phyloP scores from a whole-genome alignment of 35 echinoderm and acorn worm genomes.

The Ophioderma brevispina region DNA sequence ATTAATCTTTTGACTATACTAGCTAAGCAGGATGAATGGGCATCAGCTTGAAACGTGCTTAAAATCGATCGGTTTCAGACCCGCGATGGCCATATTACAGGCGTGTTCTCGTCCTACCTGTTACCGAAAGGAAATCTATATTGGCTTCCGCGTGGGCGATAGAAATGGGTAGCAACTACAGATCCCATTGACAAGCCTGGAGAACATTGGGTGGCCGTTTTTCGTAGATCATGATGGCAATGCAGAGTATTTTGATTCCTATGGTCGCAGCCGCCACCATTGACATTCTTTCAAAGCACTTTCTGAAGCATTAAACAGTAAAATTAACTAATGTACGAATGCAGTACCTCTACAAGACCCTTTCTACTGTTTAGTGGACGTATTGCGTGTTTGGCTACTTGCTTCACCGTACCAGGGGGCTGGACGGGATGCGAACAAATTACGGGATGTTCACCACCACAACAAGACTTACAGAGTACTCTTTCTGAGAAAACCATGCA shows the following conservation, averaged over 20 bases:
- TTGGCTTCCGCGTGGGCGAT: background rate
- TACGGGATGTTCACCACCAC: conserved; percentile 12
- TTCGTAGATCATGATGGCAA: conserved; percentile 25
- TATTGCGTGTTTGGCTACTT: conserved; percentile 73
- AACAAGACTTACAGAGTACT: conserved; percentile 16
- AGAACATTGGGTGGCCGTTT: conserved; percentile 48
- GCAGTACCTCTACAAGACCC: conserved; percentile 4
- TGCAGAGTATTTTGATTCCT: conserved; percentile 67
- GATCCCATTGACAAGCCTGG: background rate
- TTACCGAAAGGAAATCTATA: background rate
- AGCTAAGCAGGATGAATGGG: conserved; percentile 32
- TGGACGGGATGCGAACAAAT: conserved; percentile 1
- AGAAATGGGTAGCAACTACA: background rate
- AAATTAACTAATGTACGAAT: conserved; percentile 18
- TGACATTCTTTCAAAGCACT: conserved; percentile 45
- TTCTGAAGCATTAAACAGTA: conserved; percentile 5
- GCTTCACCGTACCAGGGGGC: conserved; percentile 32
- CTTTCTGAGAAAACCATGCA: conserved; percentile 25
- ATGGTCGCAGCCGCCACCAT: conserved; percentile 31
- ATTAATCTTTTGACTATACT: conserved; percentile 37
- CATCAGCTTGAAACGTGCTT: background rate
- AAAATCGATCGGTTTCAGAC: background rate
- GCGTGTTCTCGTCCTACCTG: background rate
- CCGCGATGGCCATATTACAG: background rate
- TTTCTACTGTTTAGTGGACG: conserved; percentile 56